phyloP scores from a whole-genome alignment of 2,888 invertebrate genomes.

The Gymnosoma rotundatum region DNA sequence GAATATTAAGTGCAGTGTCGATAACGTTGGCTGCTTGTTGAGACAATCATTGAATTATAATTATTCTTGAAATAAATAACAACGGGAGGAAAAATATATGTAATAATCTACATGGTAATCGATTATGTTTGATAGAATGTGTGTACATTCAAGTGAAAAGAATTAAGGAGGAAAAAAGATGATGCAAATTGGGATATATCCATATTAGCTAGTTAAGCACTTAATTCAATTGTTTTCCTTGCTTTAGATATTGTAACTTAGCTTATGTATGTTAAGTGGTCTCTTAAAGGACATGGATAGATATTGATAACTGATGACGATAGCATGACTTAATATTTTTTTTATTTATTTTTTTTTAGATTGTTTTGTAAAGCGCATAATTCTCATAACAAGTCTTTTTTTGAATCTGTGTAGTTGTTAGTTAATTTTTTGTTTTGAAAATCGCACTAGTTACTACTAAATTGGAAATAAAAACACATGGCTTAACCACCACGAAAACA shows the following conservation, averaged over 20 bases:
- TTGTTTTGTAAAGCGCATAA: too few relatives aligned
- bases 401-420: too few relatives aligned
- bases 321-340: too few relatives aligned
- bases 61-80: conserved; percentile 7
- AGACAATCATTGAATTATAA: conserved; percentile 39
- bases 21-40: conserved; percentile 36
- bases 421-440: too few relatives aligned
- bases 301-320: not conserved
- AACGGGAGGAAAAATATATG: not conserved
- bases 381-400: too few relatives aligned
- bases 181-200: conserved; percentile 2
- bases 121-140: conserved; percentile 35
- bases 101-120: conserved; percentile 21
- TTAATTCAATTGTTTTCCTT: conserved; percentile 19
- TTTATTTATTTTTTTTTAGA: too few relatives aligned
- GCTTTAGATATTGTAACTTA: not conserved
- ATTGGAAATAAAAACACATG: too few relatives aligned
- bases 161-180: conserved; percentile 1
- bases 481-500: too few relatives aligned
- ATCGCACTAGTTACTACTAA: too few relatives aligned
- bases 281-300: too few relatives aligned
- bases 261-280: not conserved
- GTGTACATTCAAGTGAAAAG: conserved; percentile 31
- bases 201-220: conserved; percentile 42
- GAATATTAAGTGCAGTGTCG: conserved; percentile 20